Base-by-base conservation (phyloP, 2,888 invertebrate species). In the Perithous albicinctus region DNA sequence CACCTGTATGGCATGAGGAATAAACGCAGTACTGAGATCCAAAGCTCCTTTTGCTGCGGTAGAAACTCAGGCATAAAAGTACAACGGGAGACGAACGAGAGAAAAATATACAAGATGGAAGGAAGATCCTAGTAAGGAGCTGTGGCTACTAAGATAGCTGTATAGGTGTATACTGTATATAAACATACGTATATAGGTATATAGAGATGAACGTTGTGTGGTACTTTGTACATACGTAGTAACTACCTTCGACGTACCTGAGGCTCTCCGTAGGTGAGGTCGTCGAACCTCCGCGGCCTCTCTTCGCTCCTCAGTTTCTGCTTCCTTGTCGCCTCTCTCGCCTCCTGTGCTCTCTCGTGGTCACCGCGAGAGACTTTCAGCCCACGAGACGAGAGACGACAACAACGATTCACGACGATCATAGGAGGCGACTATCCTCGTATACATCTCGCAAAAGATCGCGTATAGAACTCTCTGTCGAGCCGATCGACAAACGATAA, bases 81-180 rank as follows among this genome's bases (percentile, higher is more conserved):
- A 59, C 48, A 70, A 41, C 12, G 20, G n/a, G n/a, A 48, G 48
- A 66, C 8, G n/a, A 35, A 38, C 29, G 43, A 64, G 12, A 18
- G 41, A 76, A 59, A 79, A 78, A 66, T 41, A 56, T 56, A 29
- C n/a, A 23, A 51, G 54, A 64, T 66, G 41, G 18, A 20, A 43
- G 32, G 43, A n/a, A n/a, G n/a, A 76, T 82, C 83, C 83, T 51
- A 80, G 83, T 83, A 80, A 78, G 83, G 83, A 78, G 74, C 35
- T 83, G 56, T 41, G 29, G 41, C 38, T n/a, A 64, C 38, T 15
- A 12, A 26, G 20, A 38, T 32, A n/a, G 61, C 29, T 41, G 41
- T 61, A 72, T 61, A 73, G 23, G 38, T 61, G 59, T 5, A 35
- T 20, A n/a, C 32, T 15, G 70, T 59, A 32, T 23, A 26, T 18